Percentiles rank a stretch among this genome's conserved stretches.
Evolutionary conservation across 2,797 vertebrate genomes (phyloP).

Genomic region (Microctenopoma stevenorrisi): DNA sequence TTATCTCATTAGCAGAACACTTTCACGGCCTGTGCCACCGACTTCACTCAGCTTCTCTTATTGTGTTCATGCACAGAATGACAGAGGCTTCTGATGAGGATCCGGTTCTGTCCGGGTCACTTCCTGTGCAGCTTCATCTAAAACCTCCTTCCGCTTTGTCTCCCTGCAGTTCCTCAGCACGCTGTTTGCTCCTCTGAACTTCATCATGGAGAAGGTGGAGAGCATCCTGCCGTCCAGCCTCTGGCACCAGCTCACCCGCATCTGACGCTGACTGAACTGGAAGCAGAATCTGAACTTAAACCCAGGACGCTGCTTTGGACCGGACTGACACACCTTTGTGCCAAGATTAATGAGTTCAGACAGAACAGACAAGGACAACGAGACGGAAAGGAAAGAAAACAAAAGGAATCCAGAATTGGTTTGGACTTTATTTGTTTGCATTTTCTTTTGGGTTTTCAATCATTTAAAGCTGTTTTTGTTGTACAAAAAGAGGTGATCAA

Average conservation of each 20-base stretch:
- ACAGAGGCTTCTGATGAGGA: no score
- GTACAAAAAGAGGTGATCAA: conserved; percentile 90
- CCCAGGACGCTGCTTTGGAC: conserved; percentile 48
- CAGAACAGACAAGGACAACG: conserved; percentile 67
- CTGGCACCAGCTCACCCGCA: conserved; percentile 98
- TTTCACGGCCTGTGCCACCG: no score
- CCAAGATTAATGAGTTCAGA: conserved; percentile 82
- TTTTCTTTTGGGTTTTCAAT: conserved; percentile 71
- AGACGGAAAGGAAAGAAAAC: conserved; percentile 69
- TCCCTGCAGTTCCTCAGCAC: conserved; percentile 94
- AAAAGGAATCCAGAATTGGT: conserved; percentile 54
- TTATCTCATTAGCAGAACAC: no score
- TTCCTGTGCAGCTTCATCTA: no score
- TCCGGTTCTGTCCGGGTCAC: no score
- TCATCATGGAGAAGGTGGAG: conserved; percentile 99
- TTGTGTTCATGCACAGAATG: no score
- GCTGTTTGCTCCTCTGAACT: conserved; percentile 97
- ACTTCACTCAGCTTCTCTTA: no score
- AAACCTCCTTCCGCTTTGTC: background rate
- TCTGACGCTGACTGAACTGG: conserved; percentile 77
- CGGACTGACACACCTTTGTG: conserved; percentile 78
- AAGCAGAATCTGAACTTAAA: conserved; percentile 41
- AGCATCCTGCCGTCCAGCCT: conserved; percentile 97
- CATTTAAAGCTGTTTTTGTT: conserved; percentile 93
- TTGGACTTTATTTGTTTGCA: conserved; percentile 77